Base-by-base conservation (phyloP, 2,797 vertebrate genomes). In the Enteromius radiatus region DNA sequence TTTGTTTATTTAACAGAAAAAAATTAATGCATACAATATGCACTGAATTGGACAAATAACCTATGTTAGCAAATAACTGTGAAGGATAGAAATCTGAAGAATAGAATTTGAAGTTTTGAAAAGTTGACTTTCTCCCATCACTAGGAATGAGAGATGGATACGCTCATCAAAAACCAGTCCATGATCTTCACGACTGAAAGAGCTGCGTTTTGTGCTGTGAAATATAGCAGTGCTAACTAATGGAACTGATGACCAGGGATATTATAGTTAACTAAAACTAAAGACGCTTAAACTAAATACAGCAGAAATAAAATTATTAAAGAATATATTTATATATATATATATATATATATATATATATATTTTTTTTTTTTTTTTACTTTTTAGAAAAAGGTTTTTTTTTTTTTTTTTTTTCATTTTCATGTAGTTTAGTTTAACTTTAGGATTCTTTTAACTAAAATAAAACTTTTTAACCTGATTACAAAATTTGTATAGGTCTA, bases 181-280 rank as follows among this genome's bases (percentile, higher is more conserved):
- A 28, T 36, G 12, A 82, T 71, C 52, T 21, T 90, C 88, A 88
- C 87, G 88, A 77, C 73, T 63, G 78, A 59, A 86, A 86, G 79
- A 38, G 43, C 47, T 21, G 7, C 49, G 47, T 33, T 91, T 83
- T 85, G 85, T 86, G 86, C 89, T 89, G 88, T 88, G 88, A 92
- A 92, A 90, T 82, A 82, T 74, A 84, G 80, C 82, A 76, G 75
- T 77, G 87, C 89, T 87, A 67, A 77, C 81, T 82, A 73, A 56
- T 23, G 21, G 1, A 67, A 67, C 15, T 17, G 33, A 49, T 12
- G 59, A 49, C 11, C 38, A 52, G 38, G 23, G 12, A 14, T 61
- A 28, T 28, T 15, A 28, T 6, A 61, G 56, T 14, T 28, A 61
- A 61, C 26, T 61, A 31, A 28, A 61, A 61, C 26, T 61, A 6